phyloP scores from a whole-genome alignment of 2,113 vertebrate species.

The Platysteira castanea region DNA sequence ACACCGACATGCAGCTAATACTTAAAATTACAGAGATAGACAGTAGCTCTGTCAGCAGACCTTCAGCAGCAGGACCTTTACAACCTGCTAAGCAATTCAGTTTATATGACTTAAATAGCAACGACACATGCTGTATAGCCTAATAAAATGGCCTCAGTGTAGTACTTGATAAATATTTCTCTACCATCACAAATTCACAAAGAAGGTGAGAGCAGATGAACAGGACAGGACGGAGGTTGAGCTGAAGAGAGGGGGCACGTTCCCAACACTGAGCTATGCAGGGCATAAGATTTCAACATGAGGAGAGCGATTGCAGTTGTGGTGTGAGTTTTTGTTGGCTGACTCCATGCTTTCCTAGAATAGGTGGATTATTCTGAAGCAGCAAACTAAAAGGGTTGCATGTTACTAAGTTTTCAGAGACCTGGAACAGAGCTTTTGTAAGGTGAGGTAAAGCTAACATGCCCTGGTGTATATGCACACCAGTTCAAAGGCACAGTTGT shows the following conservation, averaged over 20 bases:
- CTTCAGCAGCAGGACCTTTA: background rate
- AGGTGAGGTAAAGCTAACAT: background rate
- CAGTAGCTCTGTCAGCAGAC: conserved; percentile 16
- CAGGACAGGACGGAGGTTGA: background rate
- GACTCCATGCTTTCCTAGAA: background rate
- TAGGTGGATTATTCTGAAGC: background rate
- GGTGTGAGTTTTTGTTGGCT: background rate
- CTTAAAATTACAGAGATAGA: conserved; percentile 21
- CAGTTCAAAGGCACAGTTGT: background rate
- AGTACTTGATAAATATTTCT: background rate
- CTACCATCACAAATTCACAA: background rate
- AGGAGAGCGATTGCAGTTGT: background rate
- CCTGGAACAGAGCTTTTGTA: background rate
- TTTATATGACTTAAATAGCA: background rate
- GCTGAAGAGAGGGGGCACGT: background rate
- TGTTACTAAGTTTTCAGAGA: background rate
- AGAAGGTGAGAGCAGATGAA: background rate
- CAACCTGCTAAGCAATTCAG: background rate
- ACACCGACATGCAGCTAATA: background rate
- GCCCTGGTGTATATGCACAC: background rate
- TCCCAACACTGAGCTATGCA: background rate
- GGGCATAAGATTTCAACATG: background rate
- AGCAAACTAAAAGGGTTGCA: background rate
- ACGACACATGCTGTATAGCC: background rate
- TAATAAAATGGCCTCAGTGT: background rate